Percentiles rank a stretch among this genome's conserved stretches.
phyloP scores from a whole-genome alignment of 2,113 vertebrate genomes.

The Mustelus asterias region DNA sequence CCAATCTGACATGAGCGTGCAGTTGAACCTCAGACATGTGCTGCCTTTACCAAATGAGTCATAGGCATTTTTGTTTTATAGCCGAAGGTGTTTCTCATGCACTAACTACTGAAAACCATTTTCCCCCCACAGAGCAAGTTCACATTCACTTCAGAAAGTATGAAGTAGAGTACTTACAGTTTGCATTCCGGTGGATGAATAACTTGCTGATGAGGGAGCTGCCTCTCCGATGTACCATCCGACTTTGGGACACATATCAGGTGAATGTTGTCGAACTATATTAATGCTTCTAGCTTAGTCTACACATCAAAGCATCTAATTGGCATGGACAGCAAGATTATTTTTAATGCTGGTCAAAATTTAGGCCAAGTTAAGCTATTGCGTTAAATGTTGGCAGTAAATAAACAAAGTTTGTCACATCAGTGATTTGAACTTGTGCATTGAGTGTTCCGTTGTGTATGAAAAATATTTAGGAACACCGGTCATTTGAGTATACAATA shows the following conservation, averaged over 20 bases:
- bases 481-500: background rate
- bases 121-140: conserved; percentile 71
- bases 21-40: background rate
- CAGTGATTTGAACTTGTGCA: background rate
- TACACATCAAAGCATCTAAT: background rate
- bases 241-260: conserved; percentile 90
- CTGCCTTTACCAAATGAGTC: background rate
- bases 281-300: background rate
- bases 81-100: background rate
- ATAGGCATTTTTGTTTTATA: background rate
- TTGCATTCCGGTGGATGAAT: conserved; percentile 87
- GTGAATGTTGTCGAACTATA: conserved; percentile 48
- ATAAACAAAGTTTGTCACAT: background rate
- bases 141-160: conserved; percentile 82
- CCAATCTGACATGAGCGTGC: background rate
- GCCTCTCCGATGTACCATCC: conserved; percentile 82
- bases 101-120: conserved; percentile 19
- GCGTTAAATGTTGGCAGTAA: background rate
- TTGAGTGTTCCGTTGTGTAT: background rate
- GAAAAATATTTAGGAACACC: background rate
- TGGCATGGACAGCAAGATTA: no score
- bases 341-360: background rate
- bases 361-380: background rate
- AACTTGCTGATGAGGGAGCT: conserved; percentile 84
- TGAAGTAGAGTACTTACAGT: conserved; percentile 87